Percentiles rank a stretch among this genome's conserved stretches.
Evolutionary conservation across 2,113 vertebrate species (phyloP).

Genomic region (Cyanistes caeruleus): DNA sequence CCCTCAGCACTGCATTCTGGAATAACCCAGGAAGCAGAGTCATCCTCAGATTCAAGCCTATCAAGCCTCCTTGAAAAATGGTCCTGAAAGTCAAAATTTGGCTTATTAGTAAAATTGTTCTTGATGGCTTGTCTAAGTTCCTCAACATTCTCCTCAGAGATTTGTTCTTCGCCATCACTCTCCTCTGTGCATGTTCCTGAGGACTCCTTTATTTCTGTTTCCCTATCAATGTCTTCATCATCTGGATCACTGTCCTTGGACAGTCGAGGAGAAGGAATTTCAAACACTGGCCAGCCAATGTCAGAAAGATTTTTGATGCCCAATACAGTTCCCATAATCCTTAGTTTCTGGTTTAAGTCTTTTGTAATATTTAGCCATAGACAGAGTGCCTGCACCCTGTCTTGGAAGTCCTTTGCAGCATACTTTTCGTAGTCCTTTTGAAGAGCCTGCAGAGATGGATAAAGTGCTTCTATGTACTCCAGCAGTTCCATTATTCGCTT

Average conservation of each 20-base stretch:
- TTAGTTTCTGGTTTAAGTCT: slow-evolving; percentile 97
- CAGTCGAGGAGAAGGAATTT: slow-evolving; percentile 92
- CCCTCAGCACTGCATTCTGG: slow-evolving; percentile 65
- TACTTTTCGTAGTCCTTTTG: slow-evolving; percentile 97
- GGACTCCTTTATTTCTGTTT: slow-evolving; percentile 72
- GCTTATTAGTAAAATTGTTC: slow-evolving; percentile 58
- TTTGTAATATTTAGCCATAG: slow-evolving; percentile 98
- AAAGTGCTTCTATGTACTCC: slow-evolving; percentile 96
- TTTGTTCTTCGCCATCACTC: slow-evolving; percentile 82
- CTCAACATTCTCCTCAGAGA: slow-evolving; percentile 19
- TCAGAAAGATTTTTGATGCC: slow-evolving; percentile 92
- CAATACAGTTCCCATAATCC: slow-evolving; percentile 97
- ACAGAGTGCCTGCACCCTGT: slow-evolving; percentile 98
- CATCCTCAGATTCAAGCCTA: slow-evolving; percentile 86
- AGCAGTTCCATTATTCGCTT: slow-evolving; percentile 94
- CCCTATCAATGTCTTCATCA: slow-evolving; percentile 78
- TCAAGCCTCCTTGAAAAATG: slow-evolving; percentile 72
- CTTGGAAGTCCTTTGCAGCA: slow-evolving; percentile 94
- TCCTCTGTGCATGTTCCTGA: slow-evolving; percentile 84
- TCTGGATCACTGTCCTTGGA: slow-evolving; percentile 83
- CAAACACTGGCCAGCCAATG: slow-evolving; percentile 98
- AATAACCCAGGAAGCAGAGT: slow-evolving; percentile 76
- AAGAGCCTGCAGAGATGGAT: slow-evolving; percentile 94
- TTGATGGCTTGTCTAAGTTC: slow-evolving; percentile 48
- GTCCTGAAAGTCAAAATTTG: slow-evolving; percentile 72